A percentile compares a stretch with the other conserved stretches of the same genome.
phyloP scores from a whole-genome alignment of 2,113 vertebrate genomes.

The Macaca fascicularis region T2T-MFA8v1.1 NC_088378.1:74846001-74846500 shows the following conservation, averaged over 20 bases:
- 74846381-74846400: not conserved
- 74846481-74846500: not conserved
- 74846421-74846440: not conserved
- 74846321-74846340: not conserved
- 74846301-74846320: not conserved
- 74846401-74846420: not conserved
- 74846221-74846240: not conserved
- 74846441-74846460: not conserved
- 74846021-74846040: not conserved
- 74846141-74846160: not conserved
- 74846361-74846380: not conserved
- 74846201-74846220: not conserved
- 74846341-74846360: not conserved
- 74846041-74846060: not conserved
- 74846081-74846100: not conserved
- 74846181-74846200: not conserved
- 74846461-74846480: not conserved
- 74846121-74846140: not conserved
- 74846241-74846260: not conserved
- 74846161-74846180: not conserved
- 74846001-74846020: not conserved
- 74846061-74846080: not conserved
- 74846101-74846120: not conserved
- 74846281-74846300: not conserved
- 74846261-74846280: conserved; percentile 3